Base-by-base conservation (phyloP, 2,797 vertebrate species). In the Dromococcyx pavoninus region DNA sequence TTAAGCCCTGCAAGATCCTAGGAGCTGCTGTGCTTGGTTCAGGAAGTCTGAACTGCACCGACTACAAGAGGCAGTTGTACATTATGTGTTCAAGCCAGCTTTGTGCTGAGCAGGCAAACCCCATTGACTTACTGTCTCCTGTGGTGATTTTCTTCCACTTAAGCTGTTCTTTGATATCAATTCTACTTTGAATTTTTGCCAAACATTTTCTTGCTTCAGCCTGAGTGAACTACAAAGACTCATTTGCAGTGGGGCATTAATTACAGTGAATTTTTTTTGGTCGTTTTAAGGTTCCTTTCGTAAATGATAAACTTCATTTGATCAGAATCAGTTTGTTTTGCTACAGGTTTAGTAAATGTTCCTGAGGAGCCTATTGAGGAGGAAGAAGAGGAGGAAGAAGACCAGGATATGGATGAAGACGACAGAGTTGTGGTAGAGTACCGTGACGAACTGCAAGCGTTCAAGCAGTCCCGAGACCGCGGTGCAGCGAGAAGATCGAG, bases 371-470 rank as follows among this genome's bases (percentile, higher is more conserved):
- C 98, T 71, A 98, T 98, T 60, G 98, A 98, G 87, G 99, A 99
- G 94, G 99, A 99, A 97, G 98, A 99, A 9, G 98, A 99, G 30
- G 98, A 98, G 0, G 98, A 98, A 1, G 98, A 98, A 5, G 99
- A 99, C 10, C 99, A 99, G 95, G 98, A 99, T 89, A 99, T 99
- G 99, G 99, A 99, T 77, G 98, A 98, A 2, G 99, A 99, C 5
- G 99, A 99, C 96, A 94, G 99, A 24, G 98, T 98, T 12, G 98
- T 99, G 78, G 99, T 99, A 32, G 99, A 99, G 95, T 99, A 99
- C 97, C 91, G 98, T 43, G 95, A 98, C 24, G 98, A 98, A 60
- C 95, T 98, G 92, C 98, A 98, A 30, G 94, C 98, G 13, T 97
- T 97, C 95, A 95, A 71, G 80, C 98, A 97, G 84, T 27, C 96